Base-by-base conservation (phyloP, 2,113 vertebrate genomes). In the Coreoperca whiteheadi region DNA sequence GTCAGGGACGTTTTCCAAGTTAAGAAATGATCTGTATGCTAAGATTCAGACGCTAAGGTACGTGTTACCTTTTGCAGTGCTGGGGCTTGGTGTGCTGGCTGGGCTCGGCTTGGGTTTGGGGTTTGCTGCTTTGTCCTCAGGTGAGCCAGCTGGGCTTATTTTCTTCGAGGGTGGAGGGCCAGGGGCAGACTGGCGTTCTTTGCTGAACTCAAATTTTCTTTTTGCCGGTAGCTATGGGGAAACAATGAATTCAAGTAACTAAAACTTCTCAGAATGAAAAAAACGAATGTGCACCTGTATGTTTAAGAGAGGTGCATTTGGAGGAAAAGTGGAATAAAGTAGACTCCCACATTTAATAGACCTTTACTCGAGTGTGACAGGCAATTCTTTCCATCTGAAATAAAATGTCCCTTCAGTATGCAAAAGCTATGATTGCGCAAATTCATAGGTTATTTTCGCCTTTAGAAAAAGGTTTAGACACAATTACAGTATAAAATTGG, bases 151-250 rank as follows among this genome's bases (percentile, higher is more conserved):
- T 0, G 91, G 83, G 14, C 89, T 92, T 0, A 82, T 71, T 89
- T 95, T 97, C 87, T 93, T 96, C 0, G 88, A 12, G 4, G 93
- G 60, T 0, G 94, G 91, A 15, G 81, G 90, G 11, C 64, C 91
- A 0, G 93, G 51, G 2, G 78, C 75, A 46, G 93, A 94, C 91
- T 85, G 85, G 2, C 88, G 95, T 86, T 97, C 96, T 85, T 96
- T 96, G 87, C 85, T 96, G 83, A 97, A 96, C 90, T 97, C 97
- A 94, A 96, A 95, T 89, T 96, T 98, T 81, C 95, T 95, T 93
- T 97, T 98, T 34, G 92, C 93, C 23, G 96, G 94, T 50, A 93
- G 94, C 95, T 97, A 79, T 0, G 11, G 80, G 2, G 69, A 50
- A 74, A 78, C 8, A 72, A 41, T 16, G 23, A 21, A 61, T 20